Base-by-base conservation (phyloP, 2,113 vertebrate species). In the Myotis brandtii region DNA sequence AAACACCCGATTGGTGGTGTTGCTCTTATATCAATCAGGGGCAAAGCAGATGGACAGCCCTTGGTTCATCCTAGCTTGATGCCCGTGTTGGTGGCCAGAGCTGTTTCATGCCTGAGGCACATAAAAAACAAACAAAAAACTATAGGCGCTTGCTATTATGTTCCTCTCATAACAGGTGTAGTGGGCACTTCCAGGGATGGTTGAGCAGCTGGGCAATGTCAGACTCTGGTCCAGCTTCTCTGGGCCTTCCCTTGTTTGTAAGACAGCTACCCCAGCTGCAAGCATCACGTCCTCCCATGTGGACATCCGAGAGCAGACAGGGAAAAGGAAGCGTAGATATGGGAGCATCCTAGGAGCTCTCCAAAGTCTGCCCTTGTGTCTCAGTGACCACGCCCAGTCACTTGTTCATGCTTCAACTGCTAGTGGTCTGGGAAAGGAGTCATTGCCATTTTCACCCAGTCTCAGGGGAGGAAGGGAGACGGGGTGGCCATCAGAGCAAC, bases 261-360 rank as follows among this genome's bases (percentile, higher is more conserved):
- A 34, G 87, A 56, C 3, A 2, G 9, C 27, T 21, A 12, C 52
- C 43, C 18, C 37, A 30, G 50, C 67, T 14, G 6, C 6, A 80
- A 59, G 87, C 59, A 21, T 5, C 32, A 5, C 0, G 2, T 25
- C 69, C 67, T 69, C 6, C 34, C 7, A 3, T 0, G 14, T 34
- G 34, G 69, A 54, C 34, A 14, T 48, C 46, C n/a, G 30, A 32
- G 37, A 48, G 54, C 46, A 72, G 84, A 40, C 80, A 40, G 89
- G 89, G 37, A 48, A 59, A n/a, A 72, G 50, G 32, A 72, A 40
- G 32, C 25, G 13, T 40, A 62, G n/a, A 17, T 76, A 21, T 27
- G 66, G 14, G 23, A 27, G 2, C 25, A 25, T 48, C 59, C 27
- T 46, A 40, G 54, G 66, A 67, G 82, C 32, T 66, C 81, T 66